Evolutionary conservation across 2,113 vertebrate genomes (phyloP).

Genomic region (Lanius ludovicianus): DNA sequence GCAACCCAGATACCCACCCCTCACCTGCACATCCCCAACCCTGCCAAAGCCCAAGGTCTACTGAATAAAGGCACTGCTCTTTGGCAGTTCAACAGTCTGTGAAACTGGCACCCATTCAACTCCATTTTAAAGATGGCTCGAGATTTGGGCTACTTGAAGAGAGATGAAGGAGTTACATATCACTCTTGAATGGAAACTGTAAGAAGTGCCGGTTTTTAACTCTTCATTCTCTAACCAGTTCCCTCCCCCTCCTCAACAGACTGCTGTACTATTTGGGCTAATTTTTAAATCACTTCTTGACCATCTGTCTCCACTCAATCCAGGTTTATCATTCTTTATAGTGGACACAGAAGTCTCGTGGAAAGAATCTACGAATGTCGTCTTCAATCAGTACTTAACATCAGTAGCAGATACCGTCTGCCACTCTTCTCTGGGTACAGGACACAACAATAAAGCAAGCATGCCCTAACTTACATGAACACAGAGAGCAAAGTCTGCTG

Average conservation of each 20-base stretch:
- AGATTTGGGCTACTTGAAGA: background rate
- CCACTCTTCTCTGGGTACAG: background rate
- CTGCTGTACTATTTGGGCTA: background rate
- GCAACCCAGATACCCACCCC: background rate
- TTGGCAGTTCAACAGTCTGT: background rate
- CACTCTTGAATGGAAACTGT: background rate
- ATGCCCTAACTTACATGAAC: conserved; percentile 74
- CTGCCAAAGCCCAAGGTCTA: background rate
- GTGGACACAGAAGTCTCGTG: accelerated
- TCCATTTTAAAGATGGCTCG: background rate
- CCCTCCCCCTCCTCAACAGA: background rate
- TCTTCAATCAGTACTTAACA: background rate
- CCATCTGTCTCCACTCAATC: background rate
- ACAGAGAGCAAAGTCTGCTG: conserved; percentile 83
- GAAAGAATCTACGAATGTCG: background rate
- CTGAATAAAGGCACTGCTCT: background rate
- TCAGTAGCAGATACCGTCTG: background rate
- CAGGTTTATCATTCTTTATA: background rate
- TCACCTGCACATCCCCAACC: background rate
- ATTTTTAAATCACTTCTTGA: background rate
- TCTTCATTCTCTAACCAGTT: background rate
- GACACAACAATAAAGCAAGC: background rate
- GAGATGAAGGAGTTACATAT: background rate
- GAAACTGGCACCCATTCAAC: background rate
- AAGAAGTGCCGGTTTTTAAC: background rate